Conservation (phyloP, 2,797 vertebrate genomes). For the Buphagus erythrorhynchus region DNA sequence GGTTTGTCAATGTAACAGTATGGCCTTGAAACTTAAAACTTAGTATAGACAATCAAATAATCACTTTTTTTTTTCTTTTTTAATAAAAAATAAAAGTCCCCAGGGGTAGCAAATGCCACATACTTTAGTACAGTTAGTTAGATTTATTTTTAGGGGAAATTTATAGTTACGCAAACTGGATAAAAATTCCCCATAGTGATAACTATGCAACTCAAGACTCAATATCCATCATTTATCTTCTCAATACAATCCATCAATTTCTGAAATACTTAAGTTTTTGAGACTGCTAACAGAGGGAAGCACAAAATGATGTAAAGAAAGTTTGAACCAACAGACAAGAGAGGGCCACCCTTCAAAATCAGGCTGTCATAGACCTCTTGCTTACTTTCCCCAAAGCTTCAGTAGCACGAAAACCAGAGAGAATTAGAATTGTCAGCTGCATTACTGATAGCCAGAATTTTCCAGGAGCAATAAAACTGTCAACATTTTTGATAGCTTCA, state of each 20-base stretch:
- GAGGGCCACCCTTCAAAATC: background rate
- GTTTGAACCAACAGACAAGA: background rate
- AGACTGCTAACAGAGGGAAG: background rate
- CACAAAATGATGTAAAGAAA: background rate
- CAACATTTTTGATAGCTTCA: background rate
- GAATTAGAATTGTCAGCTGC: background rate
- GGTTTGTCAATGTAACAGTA: background rate
- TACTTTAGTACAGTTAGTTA: background rate
- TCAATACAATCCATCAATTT: background rate
- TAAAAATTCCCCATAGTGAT: background rate
- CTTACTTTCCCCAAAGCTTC: background rate
- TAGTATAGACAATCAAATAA: background rate
- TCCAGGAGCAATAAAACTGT: background rate
- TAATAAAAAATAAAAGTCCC: background rate
- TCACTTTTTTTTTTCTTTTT: background rate
- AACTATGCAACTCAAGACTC: background rate
- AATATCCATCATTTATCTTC: background rate
- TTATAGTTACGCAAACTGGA: background rate
- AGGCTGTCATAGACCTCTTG: background rate
- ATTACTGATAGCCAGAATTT: background rate
- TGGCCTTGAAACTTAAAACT: background rate
- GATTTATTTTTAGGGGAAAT: background rate
- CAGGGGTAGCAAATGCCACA: background rate
- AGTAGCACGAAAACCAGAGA: rapidly evolving
- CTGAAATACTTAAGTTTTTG: background rate